Evolutionary conservation across 2,797 vertebrate genomes (phyloP), one percentile per base, ranked within the genome.

Genomic region (Chaetodon trifasciatus): DNA sequence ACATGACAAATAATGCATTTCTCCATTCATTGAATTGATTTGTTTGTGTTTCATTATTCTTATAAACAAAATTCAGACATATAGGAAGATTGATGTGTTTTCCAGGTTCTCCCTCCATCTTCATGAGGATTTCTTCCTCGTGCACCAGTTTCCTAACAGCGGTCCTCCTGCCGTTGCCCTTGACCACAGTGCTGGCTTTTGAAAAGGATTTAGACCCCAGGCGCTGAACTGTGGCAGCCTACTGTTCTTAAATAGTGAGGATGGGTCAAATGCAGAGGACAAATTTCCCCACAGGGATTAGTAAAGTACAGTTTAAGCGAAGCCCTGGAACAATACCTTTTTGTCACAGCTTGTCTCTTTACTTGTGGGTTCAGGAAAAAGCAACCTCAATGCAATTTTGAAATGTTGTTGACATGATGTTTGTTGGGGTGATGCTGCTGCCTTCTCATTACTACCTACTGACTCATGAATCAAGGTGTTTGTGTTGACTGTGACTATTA

Each of bases 381-480:
- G 16, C 11, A 19, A 28, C 16, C 23, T 32, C 1, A 28, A 19
- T 13, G 15, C 1, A 42, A 19, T 42, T 55, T 49, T 68, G 50
- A 57, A 74, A 46, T 53, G 55, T 24, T 19, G 9, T 32, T 23
- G 52, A 28, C 8, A 24, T 6, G 23, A 1, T 62, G 50, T 73
- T 68, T 58, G 23, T 32, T 32, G 13, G n/a, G 10, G 16, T 52
- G 15, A 28, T 47, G 49, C 44, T 37, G 8, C 39, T 24, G 13
- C 66, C 68, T 53, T 44, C 42, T 49, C n/a, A 10, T 46, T 16
- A n/a, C 39, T 7, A 37, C 11, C 53, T n/a, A 47, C n/a, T 52
- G 44, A 50, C n/a, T 79, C 76, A 74, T 78, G 70, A 84, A 85
- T 88, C 81, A 79, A 61, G 40, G 44, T 65, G 53, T 74, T 84